Evolutionary conservation across 2,113 vertebrate genomes (phyloP).

Genomic region (Nicator chloris): DNA sequence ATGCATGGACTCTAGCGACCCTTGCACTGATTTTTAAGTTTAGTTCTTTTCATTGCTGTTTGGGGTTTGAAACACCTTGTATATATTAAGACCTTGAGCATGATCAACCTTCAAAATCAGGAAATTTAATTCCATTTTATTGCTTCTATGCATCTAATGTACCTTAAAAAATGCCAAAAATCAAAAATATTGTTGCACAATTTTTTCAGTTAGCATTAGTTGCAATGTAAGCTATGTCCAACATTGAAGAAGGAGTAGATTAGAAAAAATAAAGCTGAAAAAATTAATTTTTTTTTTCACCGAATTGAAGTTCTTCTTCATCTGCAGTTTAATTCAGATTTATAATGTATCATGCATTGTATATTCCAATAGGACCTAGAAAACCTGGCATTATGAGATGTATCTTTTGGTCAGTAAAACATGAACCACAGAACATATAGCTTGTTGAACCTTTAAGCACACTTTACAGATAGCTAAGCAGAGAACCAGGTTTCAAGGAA

Average conservation of each 20-base stretch:
- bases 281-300: background rate
- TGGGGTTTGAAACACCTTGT: background rate
- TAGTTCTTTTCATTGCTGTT: background rate
- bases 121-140: background rate
- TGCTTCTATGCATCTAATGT: background rate
- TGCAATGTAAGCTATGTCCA: background rate
- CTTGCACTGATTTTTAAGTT: background rate
- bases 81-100: background rate
- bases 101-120: background rate
- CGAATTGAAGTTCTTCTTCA: background rate
- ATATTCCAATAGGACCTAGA: background rate
- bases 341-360: background rate
- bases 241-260: background rate
- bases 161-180: background rate
- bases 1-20: background rate
- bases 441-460: background rate
- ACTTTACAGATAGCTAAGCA: background rate
- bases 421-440: background rate
- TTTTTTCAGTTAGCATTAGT: background rate
- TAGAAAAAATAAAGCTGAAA: background rate
- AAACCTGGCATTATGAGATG: background rate
- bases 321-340: background rate
- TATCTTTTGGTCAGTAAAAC: background rate
- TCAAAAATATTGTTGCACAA: background rate
- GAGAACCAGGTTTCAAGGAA: background rate